A percentile compares a stretch with the other conserved stretches of the same genome.
These are phyloP conservation scores for Saimiri boliviensis DNA, from an alignment of 2,113 vertebrate species.

Conservation along the genomic window DNA sequence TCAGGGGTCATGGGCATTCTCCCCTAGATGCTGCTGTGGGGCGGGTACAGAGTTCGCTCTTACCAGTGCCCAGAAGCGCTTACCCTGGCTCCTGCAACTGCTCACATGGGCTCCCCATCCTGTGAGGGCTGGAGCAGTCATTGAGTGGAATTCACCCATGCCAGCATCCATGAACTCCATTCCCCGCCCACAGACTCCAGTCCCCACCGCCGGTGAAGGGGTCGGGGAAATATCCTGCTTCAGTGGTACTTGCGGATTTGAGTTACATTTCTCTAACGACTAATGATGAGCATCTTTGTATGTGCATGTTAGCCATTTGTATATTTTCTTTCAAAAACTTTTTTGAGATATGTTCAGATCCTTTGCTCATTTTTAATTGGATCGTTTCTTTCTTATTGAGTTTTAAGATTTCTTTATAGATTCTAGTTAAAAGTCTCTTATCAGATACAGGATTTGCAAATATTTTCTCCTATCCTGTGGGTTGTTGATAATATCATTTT, in stretches of 20 bases:
- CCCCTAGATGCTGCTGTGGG: too few species aligned
- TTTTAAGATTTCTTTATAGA: not conserved
- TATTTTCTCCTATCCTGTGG: not conserved
- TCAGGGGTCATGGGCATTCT: too few species aligned
- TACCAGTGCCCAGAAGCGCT: too few species aligned
- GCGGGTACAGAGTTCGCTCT: too few species aligned
- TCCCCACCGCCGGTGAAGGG: too few species aligned
- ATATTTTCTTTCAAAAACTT: not conserved
- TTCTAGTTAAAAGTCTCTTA: not conserved
- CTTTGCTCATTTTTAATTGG: not conserved
- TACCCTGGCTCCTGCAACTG: too few species aligned
- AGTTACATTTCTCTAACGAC: not conserved
- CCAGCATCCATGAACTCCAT: too few species aligned
- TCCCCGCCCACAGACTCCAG: too few species aligned
- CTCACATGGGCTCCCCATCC: too few species aligned
- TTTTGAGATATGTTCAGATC: not conserved
- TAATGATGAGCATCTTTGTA: not conserved
- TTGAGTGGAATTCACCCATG: too few species aligned
- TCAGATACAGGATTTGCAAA: not conserved
- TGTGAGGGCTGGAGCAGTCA: too few species aligned
- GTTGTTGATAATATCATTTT: not conserved
- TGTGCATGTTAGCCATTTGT: not conserved
- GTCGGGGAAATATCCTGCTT: too few species aligned
- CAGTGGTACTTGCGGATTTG: not conserved
- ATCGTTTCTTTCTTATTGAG: not conserved